phyloP scores from a whole-genome alignment of 53 echinoderm and acorn worm genomes.

The Henricia sp. region DNA sequence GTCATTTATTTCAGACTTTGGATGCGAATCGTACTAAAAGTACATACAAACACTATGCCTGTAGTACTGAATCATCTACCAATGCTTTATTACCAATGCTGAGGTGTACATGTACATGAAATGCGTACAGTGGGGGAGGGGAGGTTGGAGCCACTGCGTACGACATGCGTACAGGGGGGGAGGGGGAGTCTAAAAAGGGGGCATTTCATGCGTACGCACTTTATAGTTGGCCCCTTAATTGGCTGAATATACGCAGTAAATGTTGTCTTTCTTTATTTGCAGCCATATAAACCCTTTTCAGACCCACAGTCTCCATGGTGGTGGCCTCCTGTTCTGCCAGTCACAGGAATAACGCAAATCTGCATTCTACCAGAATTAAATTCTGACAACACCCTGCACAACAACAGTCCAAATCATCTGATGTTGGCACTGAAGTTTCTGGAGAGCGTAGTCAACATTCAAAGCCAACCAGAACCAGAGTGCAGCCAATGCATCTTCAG shows the following conservation, averaged over 20 bases:
- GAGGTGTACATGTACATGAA: too few species aligned
- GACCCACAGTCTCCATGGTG: constrained; percentile 30
- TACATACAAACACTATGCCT: too few species aligned
- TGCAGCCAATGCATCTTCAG: neutral
- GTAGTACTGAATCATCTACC: too few species aligned
- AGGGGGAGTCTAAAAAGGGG: too few species aligned
- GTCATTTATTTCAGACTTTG: too few species aligned
- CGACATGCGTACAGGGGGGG: too few species aligned
- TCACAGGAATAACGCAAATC: constrained; percentile 3
- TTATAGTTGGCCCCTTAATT: too few species aligned
- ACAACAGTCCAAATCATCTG: neutral
- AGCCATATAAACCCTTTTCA: constrained; percentile 43
- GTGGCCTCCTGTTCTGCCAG: constrained; percentile 30
- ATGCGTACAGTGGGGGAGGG: too few species aligned
- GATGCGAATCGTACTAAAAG: too few species aligned
- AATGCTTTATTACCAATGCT: too few species aligned
- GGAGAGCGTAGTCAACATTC: neutral
- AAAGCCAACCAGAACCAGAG: neutral
- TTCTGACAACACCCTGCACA: neutral
- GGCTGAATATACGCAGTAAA: neutral
- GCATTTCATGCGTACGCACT: too few species aligned
- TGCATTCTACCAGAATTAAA: constrained; percentile 42
- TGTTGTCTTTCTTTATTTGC: neutral
- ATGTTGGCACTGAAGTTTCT: constrained; percentile 25
- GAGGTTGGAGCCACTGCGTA: too few species aligned